A percentile compares a stretch with the other conserved stretches of the same genome.
phyloP scores from a whole-genome alignment of 1,140 invertebrate species.

The Drosophila pruinosa region DNA sequence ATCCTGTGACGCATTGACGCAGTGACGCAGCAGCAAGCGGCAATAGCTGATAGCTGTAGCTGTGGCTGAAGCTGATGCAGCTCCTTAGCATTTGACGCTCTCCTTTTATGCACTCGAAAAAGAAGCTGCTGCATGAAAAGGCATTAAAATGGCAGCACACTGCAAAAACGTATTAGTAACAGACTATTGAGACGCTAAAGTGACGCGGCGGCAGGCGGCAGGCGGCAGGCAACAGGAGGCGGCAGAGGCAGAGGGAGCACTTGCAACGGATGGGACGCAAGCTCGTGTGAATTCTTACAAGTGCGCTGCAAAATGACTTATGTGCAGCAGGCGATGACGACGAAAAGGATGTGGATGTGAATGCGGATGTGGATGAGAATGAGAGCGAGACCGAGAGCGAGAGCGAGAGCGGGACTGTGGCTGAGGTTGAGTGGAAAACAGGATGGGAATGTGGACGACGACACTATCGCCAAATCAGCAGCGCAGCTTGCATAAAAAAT shows the following conservation, averaged over 20 bases:
- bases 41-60: conserved; percentile 18
- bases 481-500: conserved; percentile 75
- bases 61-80: conserved; percentile 3
- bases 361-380: not conserved
- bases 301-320: conserved; percentile 74
- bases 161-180: conserved; percentile 77
- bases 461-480: conserved; percentile 78
- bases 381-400: not conserved
- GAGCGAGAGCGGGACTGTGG: not conserved
- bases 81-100: conserved; percentile 35
- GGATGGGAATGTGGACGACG: conserved; percentile 41
- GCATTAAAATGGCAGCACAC: conserved; percentile 75
- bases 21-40: conserved; percentile 60
- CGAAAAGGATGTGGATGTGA: not conserved
- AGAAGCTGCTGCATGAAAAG: conserved; percentile 71
- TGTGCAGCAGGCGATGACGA: conserved; percentile 56
- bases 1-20: conserved; percentile 74
- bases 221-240: conserved; percentile 2
- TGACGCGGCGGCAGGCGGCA: conserved; percentile 43
- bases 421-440: not conserved
- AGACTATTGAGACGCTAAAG: conserved; percentile 77
- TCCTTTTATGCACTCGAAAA: conserved; percentile 76
- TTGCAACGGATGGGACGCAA: conserved; percentile 36
- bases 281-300: conserved; percentile 71
- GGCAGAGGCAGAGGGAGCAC: not conserved